Base-by-base conservation (phyloP, 2,113 vertebrate genomes). In the Choloepus hoffmanni region DNA sequence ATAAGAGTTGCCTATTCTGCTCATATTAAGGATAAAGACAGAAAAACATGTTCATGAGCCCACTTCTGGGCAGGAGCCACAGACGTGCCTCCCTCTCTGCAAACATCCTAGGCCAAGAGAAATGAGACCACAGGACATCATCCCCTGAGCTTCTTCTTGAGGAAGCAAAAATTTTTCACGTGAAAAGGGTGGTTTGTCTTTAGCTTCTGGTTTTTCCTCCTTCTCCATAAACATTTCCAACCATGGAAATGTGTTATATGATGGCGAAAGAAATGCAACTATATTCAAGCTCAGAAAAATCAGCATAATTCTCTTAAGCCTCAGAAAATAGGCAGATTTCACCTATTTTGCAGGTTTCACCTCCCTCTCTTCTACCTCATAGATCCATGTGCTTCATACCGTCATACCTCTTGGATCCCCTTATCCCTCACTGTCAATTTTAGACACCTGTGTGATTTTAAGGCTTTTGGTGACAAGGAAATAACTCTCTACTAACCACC, bases 311-410 rank as follows among this genome's bases (percentile, higher is more conserved):
- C 55, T 16, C 60, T 43, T 48, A 15, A 70, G 36, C 45, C 26
- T 50, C 26, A 58, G 68, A 89, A 81, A 40, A 73, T 58, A 81
- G 60, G 33, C 5, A 33, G 19, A 5, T 60, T 23, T 60, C 58
- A 60, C 58, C 58, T 33, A 24, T 53, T 53, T 28, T 11, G 16
- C 48, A 50, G 48, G 28, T 53, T 12, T 84, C 43, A 7, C 13
- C 2, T 18, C 33, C 60, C 43, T 45, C 11, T 5, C 0, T 4
- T 11, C 5, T 4, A 13, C 24, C 60, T 79, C n/a, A 23, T 0
- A 12, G 50, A 26, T 10, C 13, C 7, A 4, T 0, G 0, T 1
- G 7, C 28, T 62, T 30, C 7, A 3, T 3, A 16, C 23, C 58
- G 3, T 43, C 45, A 24, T 3, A 2, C 7, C 62, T 45, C n/a